These are phyloP conservation scores for Pelosia muscerda DNA, from an alignment of 2,888 invertebrate genomes.

Conservation along the genomic window DNA sequence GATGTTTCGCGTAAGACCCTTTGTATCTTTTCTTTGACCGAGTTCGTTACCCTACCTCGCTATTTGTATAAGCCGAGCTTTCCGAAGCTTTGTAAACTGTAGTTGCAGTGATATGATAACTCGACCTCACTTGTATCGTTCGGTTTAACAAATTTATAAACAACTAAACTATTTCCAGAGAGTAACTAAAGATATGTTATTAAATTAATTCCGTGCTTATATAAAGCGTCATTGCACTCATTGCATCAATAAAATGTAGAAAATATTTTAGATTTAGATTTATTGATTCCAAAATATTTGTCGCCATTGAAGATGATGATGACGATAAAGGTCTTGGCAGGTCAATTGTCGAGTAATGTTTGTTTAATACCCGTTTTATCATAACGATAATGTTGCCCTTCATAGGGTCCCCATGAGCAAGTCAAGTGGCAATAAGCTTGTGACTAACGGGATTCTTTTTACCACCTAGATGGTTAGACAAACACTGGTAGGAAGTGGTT, in stretches of 20 bases:
- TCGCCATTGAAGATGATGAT: background rate
- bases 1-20: background rate
- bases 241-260: background rate
- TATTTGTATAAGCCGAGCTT: slow-evolving; percentile 1
- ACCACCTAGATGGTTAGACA: background rate
- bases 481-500: no score
- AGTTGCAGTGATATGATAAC: background rate
- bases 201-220: background rate
- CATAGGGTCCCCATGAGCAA: background rate
- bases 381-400: background rate
- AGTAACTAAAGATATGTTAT: background rate
- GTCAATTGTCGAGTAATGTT: background rate
- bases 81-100: background rate
- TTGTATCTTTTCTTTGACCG: background rate
- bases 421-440: background rate
- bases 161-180: background rate
- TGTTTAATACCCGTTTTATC: background rate
- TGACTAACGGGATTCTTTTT: background rate
- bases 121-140: background rate
- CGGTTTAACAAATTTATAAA: background rate
- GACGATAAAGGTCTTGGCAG: background rate
- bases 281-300: background rate
- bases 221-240: background rate
- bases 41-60: background rate
- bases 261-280: background rate